Percentiles rank a stretch among this genome's conserved stretches.
Evolutionary conservation across 2,888 invertebrate genomes (phyloP).

Genomic region (Pimpla rufipes): DNA sequence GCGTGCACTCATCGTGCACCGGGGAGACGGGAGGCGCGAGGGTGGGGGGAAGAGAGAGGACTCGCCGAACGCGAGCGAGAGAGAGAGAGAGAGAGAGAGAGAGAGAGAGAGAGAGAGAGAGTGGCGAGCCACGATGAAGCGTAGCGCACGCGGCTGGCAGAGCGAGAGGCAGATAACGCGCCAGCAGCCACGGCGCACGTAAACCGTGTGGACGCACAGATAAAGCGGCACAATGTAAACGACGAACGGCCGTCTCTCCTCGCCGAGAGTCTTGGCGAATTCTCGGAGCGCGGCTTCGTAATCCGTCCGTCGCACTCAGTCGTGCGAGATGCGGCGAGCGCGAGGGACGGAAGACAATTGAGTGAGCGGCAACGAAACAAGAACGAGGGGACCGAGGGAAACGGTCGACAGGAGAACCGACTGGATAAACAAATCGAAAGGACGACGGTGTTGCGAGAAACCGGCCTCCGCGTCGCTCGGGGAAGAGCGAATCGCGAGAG

Average conservation of each 20-base stretch:
- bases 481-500: neutral
- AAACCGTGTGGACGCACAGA: neutral
- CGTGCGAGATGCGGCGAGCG: neutral
- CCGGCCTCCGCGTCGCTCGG: neutral
- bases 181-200: neutral
- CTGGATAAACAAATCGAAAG: neutral
- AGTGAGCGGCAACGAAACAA: neutral
- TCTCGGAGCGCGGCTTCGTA: neutral
- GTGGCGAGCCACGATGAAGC: neutral
- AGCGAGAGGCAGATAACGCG: neutral
- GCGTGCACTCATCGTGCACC: conserved; percentile 29
- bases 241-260: neutral
- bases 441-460: neutral
- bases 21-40: neutral
- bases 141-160: conserved; percentile 33
- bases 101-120: neutral
- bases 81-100: neutral
- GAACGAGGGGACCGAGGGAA: neutral
- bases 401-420: neutral
- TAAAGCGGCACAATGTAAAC: neutral
- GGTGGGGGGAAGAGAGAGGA: neutral
- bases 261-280: neutral
- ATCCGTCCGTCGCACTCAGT: neutral
- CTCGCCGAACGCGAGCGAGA: neutral
- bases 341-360: neutral